Evolutionary conservation across 2,797 vertebrate genomes (phyloP).

Genomic region (Hipposideros larvatus): DNA sequence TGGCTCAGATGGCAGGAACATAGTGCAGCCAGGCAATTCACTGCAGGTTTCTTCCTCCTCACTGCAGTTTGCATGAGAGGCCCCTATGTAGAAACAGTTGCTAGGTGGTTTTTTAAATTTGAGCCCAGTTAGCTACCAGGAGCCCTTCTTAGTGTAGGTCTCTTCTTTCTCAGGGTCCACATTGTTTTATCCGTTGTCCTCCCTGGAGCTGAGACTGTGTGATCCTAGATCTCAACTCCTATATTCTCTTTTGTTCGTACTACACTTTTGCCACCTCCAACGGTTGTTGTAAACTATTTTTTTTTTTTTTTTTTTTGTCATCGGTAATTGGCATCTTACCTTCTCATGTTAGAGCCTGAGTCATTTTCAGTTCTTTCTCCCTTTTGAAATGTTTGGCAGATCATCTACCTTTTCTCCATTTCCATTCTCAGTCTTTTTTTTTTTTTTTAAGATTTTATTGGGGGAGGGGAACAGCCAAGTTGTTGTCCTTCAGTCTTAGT

Average conservation of each 20-base stretch:
- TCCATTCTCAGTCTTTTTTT: not conserved
- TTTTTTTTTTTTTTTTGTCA: conserved; percentile 16
- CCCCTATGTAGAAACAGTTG: not conserved
- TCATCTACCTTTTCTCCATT: not conserved
- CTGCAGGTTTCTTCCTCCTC: not conserved
- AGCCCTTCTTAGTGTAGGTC: not conserved
- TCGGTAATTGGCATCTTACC: not conserved
- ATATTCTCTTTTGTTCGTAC: not conserved
- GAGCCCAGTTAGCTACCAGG: not conserved
- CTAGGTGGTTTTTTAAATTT: not conserved
- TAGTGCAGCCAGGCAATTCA: too few relatives aligned
- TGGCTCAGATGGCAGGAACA: not conserved
- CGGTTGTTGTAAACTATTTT: not conserved
- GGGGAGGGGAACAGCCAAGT: too few relatives aligned
- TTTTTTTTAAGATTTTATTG: too few relatives aligned
- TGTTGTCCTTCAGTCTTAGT: too few relatives aligned
- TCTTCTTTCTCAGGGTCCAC: not conserved
- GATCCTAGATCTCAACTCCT: not conserved
- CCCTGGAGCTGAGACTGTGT: not conserved
- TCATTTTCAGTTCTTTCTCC: not conserved
- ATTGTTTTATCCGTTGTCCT: not conserved
- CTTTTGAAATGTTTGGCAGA: not conserved
- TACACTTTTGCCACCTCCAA: not conserved
- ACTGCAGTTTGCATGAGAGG: not conserved
- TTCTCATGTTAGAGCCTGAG: not conserved